A percentile compares a stretch with the other conserved stretches of the same genome.
phyloP scores from a whole-genome alignment of 2,797 vertebrate species.

The Scyliorhinus canicula region DNA sequence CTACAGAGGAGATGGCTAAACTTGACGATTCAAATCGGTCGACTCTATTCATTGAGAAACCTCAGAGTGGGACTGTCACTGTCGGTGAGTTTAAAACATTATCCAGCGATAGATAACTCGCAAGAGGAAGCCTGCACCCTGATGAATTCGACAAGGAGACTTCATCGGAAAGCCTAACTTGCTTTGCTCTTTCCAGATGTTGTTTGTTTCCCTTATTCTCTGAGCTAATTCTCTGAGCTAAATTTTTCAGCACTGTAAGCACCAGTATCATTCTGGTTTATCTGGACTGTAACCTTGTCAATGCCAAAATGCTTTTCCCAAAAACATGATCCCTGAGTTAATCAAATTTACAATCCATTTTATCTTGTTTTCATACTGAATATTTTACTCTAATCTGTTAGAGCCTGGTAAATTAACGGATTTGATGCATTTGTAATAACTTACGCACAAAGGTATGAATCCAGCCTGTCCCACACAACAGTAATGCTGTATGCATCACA shows the following conservation, averaged over 20 bases:
- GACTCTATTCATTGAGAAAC: slow-evolving; percentile 75
- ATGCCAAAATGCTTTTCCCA: background rate
- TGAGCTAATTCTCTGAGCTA: too few relatives aligned
- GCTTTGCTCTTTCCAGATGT: background rate
- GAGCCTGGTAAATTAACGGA: background rate
- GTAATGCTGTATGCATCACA: too few relatives aligned
- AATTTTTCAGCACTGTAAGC: background rate
- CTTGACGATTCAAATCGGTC: slow-evolving; percentile 71
- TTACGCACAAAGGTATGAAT: too few relatives aligned
- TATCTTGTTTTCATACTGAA: background rate
- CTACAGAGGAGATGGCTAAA: slow-evolving; percentile 77
- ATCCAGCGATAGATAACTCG: background rate
- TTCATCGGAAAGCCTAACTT: background rate
- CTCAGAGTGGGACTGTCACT: slow-evolving; percentile 67
- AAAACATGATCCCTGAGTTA: background rate
- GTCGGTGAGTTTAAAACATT: slow-evolving; percentile 73
- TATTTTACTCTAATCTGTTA: background rate
- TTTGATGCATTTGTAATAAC: too few relatives aligned
- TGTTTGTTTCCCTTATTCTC: background rate
- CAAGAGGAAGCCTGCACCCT: too few relatives aligned
- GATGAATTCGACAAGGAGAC: background rate
- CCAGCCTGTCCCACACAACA: too few relatives aligned
- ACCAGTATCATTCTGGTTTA: background rate
- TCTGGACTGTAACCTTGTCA: background rate
- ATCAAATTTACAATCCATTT: background rate